A percentile compares a stretch with the other conserved stretches of the same genome.
Evolutionary conservation across 2,113 vertebrate genomes (phyloP).

Genomic region (Vireo altiloquus): DNA sequence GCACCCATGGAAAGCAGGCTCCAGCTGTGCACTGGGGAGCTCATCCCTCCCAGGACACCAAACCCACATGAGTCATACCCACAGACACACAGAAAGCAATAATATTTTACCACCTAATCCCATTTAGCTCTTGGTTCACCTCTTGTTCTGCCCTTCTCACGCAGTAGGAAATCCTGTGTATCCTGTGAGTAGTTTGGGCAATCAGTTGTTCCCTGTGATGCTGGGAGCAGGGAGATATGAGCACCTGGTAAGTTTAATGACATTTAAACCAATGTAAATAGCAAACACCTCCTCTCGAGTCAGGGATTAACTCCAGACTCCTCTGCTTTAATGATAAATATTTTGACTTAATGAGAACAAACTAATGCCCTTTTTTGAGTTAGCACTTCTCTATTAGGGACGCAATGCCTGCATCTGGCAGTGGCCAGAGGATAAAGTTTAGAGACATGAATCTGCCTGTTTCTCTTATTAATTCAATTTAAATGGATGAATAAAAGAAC

Average conservation of each 20-base stretch:
- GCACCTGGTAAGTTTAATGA: neutral
- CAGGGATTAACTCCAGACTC: constrained; percentile 15
- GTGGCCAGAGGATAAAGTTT: neutral
- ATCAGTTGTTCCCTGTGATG: neutral
- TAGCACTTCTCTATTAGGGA: neutral
- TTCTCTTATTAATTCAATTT: neutral
- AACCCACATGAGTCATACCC: neutral
- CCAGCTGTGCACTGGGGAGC: neutral
- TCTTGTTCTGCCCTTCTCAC: constrained; percentile 23
- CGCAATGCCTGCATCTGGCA: neutral
- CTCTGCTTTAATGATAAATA: neutral
- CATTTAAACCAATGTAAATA: constrained; percentile 16
- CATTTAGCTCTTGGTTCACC: neutral
- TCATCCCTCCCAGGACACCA: neutral
- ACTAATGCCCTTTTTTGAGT: neutral
- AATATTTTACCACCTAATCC: neutral
- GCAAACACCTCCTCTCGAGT: neutral
- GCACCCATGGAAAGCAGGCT: neutral
- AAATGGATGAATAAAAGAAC: neutral
- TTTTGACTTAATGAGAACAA: constrained; percentile 29
- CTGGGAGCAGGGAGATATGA: neutral
- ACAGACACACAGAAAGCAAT: neutral
- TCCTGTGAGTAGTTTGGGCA: neutral
- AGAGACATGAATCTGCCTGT: neutral
- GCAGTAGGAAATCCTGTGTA: neutral